These are phyloP conservation scores for Pedicia rivosa DNA, from an alignment of 2,888 invertebrate species.

Conservation along the genomic window DNA sequence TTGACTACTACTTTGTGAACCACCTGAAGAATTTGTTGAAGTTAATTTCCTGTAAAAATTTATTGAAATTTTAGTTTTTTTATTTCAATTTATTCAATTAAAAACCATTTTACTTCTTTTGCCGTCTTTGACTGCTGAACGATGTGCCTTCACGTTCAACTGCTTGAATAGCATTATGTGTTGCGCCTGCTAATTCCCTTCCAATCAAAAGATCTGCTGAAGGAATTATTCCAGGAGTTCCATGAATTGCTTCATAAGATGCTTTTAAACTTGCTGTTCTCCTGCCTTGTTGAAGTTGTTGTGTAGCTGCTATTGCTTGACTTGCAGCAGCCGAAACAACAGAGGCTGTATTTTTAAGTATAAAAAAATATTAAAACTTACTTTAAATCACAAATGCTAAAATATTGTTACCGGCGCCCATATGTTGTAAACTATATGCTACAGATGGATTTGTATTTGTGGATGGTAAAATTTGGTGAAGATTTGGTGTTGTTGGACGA, in stretches of 20 bases:
- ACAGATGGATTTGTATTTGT: slow-evolving; percentile 24
- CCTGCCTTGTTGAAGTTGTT: slow-evolving; percentile 90
- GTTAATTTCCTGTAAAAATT: slow-evolving; percentile 1
- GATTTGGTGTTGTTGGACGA: slow-evolving; percentile 19
- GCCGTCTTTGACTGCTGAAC: slow-evolving; percentile 41
- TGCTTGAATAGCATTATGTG: slow-evolving; percentile 54
- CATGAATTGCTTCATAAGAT: slow-evolving; percentile 78
- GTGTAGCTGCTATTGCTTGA: slow-evolving; percentile 91
- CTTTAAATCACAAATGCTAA: background rate
- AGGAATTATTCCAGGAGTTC: slow-evolving; percentile 41
- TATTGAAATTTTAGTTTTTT: background rate
- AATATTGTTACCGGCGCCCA: slow-evolving; percentile 48
- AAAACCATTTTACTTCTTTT: slow-evolving; percentile 38
- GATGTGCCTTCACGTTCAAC: slow-evolving; percentile 40
- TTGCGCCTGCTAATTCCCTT: slow-evolving; percentile 52
- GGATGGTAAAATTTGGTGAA: slow-evolving; percentile 17
- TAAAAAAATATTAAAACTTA: background rate
- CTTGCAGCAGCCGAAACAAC: slow-evolving; percentile 88
- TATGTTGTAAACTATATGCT: slow-evolving; percentile 60
- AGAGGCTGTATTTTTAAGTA: slow-evolving; percentile 50
- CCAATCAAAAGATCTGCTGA: slow-evolving; percentile 51
- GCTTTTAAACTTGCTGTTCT: slow-evolving; percentile 89
- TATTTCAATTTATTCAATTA: background rate
- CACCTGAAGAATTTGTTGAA: background rate
- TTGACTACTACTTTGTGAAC: slow-evolving; percentile 2